Evolutionary conservation across 2,113 vertebrate species (phyloP), one percentile per base, ranked within the genome.

Genomic region (Erpornis zantholeuca): DNA sequence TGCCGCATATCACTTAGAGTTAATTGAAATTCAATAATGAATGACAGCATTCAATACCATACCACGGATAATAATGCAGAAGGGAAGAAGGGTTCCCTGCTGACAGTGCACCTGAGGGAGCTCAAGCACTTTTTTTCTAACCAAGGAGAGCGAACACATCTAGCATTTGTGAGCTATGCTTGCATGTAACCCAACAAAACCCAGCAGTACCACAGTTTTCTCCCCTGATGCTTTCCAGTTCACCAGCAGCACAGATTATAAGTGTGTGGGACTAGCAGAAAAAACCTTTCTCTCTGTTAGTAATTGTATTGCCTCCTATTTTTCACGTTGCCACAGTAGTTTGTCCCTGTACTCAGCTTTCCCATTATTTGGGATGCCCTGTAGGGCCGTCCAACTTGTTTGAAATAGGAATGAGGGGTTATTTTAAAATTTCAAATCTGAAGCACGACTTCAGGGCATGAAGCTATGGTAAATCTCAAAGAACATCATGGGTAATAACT

Each of bases 1-100:
- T 1, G 2, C 35, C 0, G 0, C 9, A 15, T 13, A 21, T 52
- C 33, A 44, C 42, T 83, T 52, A 25, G 35, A 35, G 17, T 35
- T 50, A 81, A 83, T 17, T 63, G 68, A 84, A 93, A 92, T 65
- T 57, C 76, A 35, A 0, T 57, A 69, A 45, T 5, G 28, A 79
- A 64, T 38, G 52, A 33, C 40, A 73, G 27, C 29, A 66, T 72
- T 77, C 63, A 80, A 22, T 38, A 45, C 13, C 40, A 42, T 18
- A 60, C 28, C 3, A 8, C 9, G 60, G 66, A 75, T 49, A 70
- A 59, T 29, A 65, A 47, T 0, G 4, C 33, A 70, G 72, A 59
- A 75, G 10, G 23, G 40, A 52, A 50, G 40, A 76, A 79, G 27
- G 24, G 33, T 28, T 82, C 11, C 23, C 61, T 54, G 17, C 27